These are phyloP conservation scores for Chrysomela aeneicollis DNA, from an alignment of 2,888 invertebrate species.

Conservation along the genomic window DNA sequence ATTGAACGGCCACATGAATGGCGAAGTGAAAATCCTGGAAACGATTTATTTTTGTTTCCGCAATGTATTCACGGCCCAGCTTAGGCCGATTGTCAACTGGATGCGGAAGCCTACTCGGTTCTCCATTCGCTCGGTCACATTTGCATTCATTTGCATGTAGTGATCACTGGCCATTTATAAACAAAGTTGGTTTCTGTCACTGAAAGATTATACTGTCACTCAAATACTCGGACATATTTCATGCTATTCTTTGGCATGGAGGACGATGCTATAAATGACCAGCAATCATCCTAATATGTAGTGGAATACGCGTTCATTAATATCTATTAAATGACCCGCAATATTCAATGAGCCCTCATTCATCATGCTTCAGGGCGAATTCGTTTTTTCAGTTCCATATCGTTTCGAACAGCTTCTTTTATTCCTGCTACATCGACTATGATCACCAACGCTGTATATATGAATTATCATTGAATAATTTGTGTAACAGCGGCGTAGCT, in stretches of 20 bases:
- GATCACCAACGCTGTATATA: background rate
- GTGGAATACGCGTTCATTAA: conserved; percentile 43
- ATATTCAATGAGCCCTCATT: conserved; percentile 27
- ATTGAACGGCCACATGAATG: background rate
- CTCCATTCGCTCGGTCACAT: conserved; percentile 53
- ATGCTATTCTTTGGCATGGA: conserved; percentile 48
- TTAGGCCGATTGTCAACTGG: conserved; percentile 48
- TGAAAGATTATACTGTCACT: conserved; percentile 61
- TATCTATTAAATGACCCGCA: conserved; percentile 44
- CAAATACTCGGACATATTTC: conserved; percentile 57
- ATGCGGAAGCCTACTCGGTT: conserved; percentile 27
- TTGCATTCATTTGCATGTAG: conserved; percentile 61
- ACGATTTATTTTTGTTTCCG: conserved; percentile 11
- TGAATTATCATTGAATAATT: too few relatives aligned
- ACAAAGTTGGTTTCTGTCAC: conserved; percentile 58
- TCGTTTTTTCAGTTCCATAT: background rate
- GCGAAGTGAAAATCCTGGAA: too few relatives aligned
- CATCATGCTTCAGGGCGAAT: conserved; percentile 30
- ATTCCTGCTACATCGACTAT: background rate
- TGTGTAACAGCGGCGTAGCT: too few relatives aligned
- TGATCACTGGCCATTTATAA: conserved; percentile 61
- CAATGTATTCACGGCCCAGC: conserved; percentile 16
- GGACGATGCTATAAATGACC: conserved; percentile 44
- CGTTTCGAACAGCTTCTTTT: background rate
- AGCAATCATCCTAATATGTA: conserved; percentile 47